Evolutionary conservation across 92 coral and sea anemone species (phyloP).

Genomic region (Galaxea fascicularis): DNA sequence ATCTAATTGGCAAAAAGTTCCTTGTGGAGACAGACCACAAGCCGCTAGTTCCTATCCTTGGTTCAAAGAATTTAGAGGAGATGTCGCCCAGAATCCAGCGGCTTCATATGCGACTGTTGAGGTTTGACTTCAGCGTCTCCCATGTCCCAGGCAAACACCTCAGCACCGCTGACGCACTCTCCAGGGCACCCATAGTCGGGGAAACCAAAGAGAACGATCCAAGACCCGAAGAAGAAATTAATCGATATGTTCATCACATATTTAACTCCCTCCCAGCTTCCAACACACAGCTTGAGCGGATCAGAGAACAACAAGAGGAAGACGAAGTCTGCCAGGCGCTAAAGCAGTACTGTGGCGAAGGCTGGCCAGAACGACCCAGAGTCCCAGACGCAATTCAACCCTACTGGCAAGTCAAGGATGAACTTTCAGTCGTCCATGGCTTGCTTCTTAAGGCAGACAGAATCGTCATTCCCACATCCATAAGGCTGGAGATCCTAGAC

Average conservation of each 20-base stretch:
- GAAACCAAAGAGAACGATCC: too few species aligned
- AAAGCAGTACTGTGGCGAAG: neutral
- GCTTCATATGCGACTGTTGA: neutral
- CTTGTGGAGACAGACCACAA: too few species aligned
- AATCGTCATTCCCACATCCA: constrained; percentile 25
- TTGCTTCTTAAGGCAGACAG: constrained; percentile 32
- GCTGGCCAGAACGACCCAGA: neutral
- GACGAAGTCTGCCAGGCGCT: neutral
- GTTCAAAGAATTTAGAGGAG: neutral
- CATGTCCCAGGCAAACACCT: too few species aligned
- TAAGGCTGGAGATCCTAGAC: constrained; percentile 49
- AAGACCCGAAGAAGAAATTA: too few species aligned
- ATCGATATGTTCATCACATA: too few species aligned
- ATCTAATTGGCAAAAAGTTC: too few species aligned
- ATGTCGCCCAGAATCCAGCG: constrained; percentile 3
- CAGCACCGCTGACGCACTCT: too few species aligned
- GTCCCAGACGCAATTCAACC: neutral
- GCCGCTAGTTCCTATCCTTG: too few species aligned
- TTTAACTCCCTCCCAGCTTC: too few species aligned
- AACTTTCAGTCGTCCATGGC: constrained; percentile 3
- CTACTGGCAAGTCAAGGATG: constrained; percentile 12
- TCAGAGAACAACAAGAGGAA: neutral
- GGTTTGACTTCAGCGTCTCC: too few species aligned
- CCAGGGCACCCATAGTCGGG: too few species aligned
- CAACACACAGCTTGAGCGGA: neutral